phyloP scores from a whole-genome alignment of 2,113 vertebrate genomes.

The Daubentonia madagascariensis region DNA sequence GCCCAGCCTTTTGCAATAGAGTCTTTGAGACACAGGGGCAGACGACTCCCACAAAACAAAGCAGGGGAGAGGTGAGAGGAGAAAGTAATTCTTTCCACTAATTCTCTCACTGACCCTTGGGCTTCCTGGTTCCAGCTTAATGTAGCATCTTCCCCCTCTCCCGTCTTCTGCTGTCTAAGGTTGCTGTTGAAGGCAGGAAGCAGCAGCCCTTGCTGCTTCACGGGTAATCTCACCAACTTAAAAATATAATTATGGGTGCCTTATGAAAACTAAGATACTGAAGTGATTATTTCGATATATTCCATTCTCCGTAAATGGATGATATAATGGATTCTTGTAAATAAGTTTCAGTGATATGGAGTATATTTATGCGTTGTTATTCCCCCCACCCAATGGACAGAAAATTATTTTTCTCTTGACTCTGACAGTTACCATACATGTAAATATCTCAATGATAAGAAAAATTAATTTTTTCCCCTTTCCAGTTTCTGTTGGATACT shows the following conservation, averaged over 20 bases:
- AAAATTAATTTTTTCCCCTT: slow-evolving; percentile 10
- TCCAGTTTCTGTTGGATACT: background rate
- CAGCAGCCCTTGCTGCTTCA: background rate
- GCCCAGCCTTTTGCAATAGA: too few species aligned
- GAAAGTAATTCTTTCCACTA: background rate
- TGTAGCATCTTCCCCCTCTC: background rate
- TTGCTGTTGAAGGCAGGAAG: background rate
- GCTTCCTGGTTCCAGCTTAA: background rate
- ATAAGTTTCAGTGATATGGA: background rate
- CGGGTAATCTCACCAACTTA: background rate
- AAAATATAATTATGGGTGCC: background rate
- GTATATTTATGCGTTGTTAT: background rate
- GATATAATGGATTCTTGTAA: background rate
- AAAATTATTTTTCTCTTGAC: slow-evolving; percentile 31
- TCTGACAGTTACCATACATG: slow-evolving; percentile 1
- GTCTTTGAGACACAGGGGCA: background rate
- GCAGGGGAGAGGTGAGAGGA: background rate
- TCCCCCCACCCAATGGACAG: background rate
- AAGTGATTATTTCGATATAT: background rate
- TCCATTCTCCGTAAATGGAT: background rate
- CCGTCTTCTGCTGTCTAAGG: background rate
- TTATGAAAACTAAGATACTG: background rate
- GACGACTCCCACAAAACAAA: background rate
- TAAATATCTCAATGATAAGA: slow-evolving; percentile 51
- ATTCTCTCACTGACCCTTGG: background rate